Percentiles rank a stretch among this genome's conserved stretches.
These are phyloP conservation scores for Hermetia illucens DNA, from an alignment of 1,140 invertebrate species.

Conservation along the genomic window DNA sequence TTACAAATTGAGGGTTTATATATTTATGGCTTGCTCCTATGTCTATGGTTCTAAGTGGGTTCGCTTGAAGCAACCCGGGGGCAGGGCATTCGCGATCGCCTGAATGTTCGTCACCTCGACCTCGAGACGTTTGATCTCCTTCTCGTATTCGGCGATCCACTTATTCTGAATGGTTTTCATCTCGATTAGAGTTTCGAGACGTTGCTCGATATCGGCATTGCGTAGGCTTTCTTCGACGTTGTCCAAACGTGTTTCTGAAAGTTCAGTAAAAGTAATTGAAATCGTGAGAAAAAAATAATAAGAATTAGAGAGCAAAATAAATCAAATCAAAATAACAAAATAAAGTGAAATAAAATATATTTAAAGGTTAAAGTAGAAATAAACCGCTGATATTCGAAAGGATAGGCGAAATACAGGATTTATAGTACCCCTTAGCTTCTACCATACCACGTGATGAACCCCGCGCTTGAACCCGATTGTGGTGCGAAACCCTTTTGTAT, in stretches of 20 bases:
- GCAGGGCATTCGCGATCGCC: conserved; percentile 67
- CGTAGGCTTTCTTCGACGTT: conserved; percentile 58
- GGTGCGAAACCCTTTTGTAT: too few species aligned
- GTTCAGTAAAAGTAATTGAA: neutral
- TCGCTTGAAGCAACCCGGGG: conserved; percentile 67
- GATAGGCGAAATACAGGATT: too few species aligned
- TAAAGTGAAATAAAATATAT: conserved; percentile 1
- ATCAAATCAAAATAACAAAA: too few species aligned
- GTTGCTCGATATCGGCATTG: conserved; percentile 58
- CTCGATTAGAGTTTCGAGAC: conserved; percentile 53
- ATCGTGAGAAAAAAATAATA: neutral
- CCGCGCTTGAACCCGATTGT: too few species aligned
- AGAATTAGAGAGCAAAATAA: neutral
- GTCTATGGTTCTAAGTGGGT: conserved; percentile 44
- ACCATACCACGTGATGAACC: too few species aligned
- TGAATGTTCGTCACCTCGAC: conserved; percentile 77
- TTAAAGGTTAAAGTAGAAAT: too few species aligned
- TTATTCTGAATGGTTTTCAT: conserved; percentile 60
- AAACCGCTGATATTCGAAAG: too few species aligned
- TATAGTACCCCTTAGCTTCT: too few species aligned
- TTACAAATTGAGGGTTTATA: too few species aligned
- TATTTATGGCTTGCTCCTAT: too few species aligned
- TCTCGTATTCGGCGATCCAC: conserved; percentile 68
- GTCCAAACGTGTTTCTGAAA: conserved; percentile 51
- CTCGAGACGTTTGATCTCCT: conserved; percentile 56